Evolutionary conservation across 2,797 vertebrate species (phyloP).

Genomic region (Odontamblyopus rebecca): DNA sequence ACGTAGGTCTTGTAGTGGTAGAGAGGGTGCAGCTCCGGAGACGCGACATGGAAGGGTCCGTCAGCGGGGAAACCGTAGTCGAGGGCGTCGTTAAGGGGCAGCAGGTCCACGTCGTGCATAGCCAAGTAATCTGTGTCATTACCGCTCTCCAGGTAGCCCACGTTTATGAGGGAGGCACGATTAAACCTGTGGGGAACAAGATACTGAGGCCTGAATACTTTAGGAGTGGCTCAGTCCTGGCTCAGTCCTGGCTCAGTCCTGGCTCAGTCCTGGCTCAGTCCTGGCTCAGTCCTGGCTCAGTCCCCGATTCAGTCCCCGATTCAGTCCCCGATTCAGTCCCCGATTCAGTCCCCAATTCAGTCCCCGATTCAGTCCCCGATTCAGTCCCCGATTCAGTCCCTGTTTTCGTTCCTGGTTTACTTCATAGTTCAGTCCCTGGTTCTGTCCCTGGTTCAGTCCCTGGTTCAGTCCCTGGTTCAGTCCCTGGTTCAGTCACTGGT

Average conservation of each 20-base stretch:
- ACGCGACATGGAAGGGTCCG: conserved; percentile 94
- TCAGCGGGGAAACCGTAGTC: conserved; percentile 90
- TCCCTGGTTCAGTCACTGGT: too few relatives aligned
- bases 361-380: too few relatives aligned
- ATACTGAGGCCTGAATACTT: too few relatives aligned
- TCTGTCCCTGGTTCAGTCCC: too few relatives aligned
- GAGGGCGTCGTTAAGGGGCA: conserved; percentile 90
- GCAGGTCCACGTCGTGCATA: conserved; percentile 96
- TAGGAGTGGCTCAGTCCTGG: neutral
- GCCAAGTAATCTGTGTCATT: conserved; percentile 97
- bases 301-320: too few relatives aligned
- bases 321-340: too few relatives aligned
- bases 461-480: too few relatives aligned
- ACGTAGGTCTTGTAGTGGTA: conserved; percentile 98
- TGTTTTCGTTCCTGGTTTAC: too few relatives aligned
- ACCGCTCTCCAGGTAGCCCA: conserved; percentile 90
- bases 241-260: neutral
- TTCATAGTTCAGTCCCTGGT: too few relatives aligned
- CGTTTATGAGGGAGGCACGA: conserved; percentile 93
- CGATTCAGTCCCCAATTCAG: too few relatives aligned
- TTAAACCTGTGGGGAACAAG: conserved; percentile 57
- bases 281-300: neutral
- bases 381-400: too few relatives aligned
- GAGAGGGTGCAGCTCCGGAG: conserved; percentile 93
- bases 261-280: neutral